phyloP scores from a whole-genome alignment of 2,113 vertebrate species.

The Aix galericulata region DNA sequence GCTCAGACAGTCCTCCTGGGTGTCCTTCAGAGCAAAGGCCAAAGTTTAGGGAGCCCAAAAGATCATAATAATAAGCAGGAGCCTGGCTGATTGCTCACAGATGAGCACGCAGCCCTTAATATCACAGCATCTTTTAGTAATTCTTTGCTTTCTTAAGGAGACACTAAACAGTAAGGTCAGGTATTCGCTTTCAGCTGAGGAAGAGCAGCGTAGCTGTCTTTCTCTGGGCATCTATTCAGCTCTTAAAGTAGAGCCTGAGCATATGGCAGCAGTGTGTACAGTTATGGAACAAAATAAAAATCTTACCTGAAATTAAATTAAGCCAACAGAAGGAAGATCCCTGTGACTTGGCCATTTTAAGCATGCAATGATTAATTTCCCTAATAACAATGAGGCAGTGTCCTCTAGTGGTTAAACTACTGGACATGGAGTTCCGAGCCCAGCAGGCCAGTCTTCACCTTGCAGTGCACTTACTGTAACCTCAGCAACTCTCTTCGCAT shows the following conservation, averaged over 20 bases:
- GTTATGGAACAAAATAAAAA: not conserved
- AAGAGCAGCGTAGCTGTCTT: not conserved
- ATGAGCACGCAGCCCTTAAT: not conserved
- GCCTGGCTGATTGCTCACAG: not conserved
- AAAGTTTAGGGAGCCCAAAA: not conserved
- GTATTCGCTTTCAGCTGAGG: not conserved
- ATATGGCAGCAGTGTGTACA: not conserved
- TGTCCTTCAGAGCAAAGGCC: not conserved
- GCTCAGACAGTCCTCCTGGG: no score
- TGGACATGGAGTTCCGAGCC: not conserved
- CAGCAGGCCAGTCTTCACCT: not conserved
- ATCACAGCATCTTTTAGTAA: not conserved
- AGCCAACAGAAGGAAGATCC: not conserved
- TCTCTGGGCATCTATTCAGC: not conserved
- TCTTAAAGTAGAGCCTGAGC: not conserved
- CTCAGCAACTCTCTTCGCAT: rapidly evolving
- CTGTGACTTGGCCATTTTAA: not conserved
- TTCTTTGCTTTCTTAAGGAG: not conserved
- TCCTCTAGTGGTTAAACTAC: not conserved
- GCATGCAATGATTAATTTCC: not conserved
- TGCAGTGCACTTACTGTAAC: not conserved
- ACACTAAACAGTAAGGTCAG: not conserved
- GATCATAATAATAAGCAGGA: not conserved
- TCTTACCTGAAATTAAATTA: not conserved
- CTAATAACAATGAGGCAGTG: not conserved